Base-by-base conservation (phyloP, 2,888 invertebrate genomes). In the Leucophora obtusa region DNA sequence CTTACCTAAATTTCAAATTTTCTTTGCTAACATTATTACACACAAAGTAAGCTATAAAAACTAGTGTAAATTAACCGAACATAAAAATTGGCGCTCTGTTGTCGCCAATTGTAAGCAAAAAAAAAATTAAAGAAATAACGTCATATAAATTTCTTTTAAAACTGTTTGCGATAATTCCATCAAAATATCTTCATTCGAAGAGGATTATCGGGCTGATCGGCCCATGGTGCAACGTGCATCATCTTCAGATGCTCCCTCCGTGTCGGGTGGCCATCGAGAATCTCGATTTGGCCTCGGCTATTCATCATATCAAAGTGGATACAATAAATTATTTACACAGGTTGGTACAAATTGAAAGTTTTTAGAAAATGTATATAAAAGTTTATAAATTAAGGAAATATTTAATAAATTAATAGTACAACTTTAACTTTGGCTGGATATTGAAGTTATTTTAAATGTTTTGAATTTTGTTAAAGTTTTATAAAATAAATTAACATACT, bases 221-320 rank as follows among this genome's bases (percentile, higher is more conserved):
- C 91, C 91, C 89, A 91, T 91, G 91, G 91, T 91, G 88, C 91
- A 91, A 85, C 87, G 90, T 85, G 90, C 90, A 86, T 89, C 90
- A 65, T 89, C 91, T 82, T 86, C 90, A 86, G 90, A 90, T 89
- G 91, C 88, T 87, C 90, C 90, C 86, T 88, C 90, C 82, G 85
- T 88, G 85, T 87, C 89, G 86, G 89, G 88, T 73, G 89, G 89
- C 86, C 89, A 90, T 87, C 89, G 90, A 84, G 90, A 90, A 78
- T 89, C 90, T 87, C 90, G 90, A 85, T 90, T 90, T 87, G 90
- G 90, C 87, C 89, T 91, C 84, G 91, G 91, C 84, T 91, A 90
- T 82, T 86, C 90, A 70, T 86, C 90, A 79, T 89, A 89, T 85
- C 91, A 91, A 87, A 89, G 90, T 86, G 91, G 91, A 85, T 91